phyloP scores from a whole-genome alignment of 2,113 vertebrate species.

The Pomatorhinus ruficollis region DNA sequence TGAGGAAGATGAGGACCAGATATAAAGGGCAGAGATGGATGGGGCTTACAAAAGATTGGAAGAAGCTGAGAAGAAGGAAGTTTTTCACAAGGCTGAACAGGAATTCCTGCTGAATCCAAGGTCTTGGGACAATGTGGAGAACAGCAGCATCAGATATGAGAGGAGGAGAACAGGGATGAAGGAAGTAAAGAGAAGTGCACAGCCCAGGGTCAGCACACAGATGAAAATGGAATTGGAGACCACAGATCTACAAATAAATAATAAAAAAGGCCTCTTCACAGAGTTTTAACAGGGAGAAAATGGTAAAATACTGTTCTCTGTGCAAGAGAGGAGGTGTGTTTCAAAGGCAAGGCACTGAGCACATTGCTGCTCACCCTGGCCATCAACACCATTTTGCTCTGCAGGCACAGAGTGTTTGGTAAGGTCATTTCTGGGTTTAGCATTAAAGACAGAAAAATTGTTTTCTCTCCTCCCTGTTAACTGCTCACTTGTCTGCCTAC shows the following conservation, averaged over 20 bases:
- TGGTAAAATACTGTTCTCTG: background rate
- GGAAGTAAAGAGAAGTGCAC: background rate
- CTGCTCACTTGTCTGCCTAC: background rate
- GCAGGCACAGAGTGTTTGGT: background rate
- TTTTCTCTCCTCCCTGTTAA: background rate
- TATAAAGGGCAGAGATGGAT: background rate
- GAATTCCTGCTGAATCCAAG: background rate
- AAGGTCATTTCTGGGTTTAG: background rate
- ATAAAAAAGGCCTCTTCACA: background rate
- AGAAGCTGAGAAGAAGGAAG: background rate
- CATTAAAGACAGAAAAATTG: background rate
- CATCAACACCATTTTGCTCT: background rate
- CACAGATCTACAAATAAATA: background rate
- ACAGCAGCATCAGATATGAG: background rate
- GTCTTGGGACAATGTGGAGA: fast-evolving
- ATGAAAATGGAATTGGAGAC: background rate
- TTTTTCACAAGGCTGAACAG: background rate
- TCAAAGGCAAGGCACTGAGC: background rate
- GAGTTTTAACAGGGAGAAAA: background rate
- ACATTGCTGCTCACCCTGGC: fast-evolving
- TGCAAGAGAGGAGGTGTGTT: background rate
- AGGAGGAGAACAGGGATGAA: background rate
- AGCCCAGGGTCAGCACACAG: background rate
- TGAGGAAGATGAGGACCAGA: background rate
- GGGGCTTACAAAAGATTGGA: fast-evolving